Base-by-base conservation (phyloP, 2,113 vertebrate genomes). In the Strix aluco region DNA sequence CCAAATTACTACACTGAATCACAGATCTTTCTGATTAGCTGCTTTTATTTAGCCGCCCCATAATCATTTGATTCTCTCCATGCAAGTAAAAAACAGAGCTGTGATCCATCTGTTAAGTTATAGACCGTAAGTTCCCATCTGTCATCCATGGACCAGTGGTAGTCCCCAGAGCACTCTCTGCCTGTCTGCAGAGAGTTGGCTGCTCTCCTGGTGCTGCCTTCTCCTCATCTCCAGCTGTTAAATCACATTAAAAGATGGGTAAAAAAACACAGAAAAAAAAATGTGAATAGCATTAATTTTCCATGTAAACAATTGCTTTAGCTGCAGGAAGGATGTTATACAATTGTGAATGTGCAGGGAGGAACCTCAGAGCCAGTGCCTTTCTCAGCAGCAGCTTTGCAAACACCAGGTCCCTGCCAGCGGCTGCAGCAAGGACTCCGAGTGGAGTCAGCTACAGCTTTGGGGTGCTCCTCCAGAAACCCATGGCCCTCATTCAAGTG, bases 91-190 rank as follows among this genome's bases (percentile, higher is more conserved):
- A 96, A 90, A 63, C 77, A 95, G 74, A 87, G 88, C 88, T 91
- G 83, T 61, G 90, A 95, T 86, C 94, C 95, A 96, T 97, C 97
- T 97, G 97, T 92, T 96, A 94, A 90, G 94, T 92, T 96, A 95
- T 87, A 96, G 90, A 88, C 90, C 88, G 65, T 95, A 95, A 97
- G 92, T 66, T 93, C 74, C 96, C 96, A 97, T 96, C 96, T 97
- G 97, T 95, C 95, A 94, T 90, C 62, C 81, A 54, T 18, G 69
- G 81, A 40, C 93, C 93, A 96, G 85, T 18, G 81, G 86, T 36
- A 84, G 81, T 92, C 96, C 90, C 95, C 0, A 1, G 81, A 96
- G 97, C 84, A 83, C 85, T 73, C 83, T 69, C 58, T 92, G 94
- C 62, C 78, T 6, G 29, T 96, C 95, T 94, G 74, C 72, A 88